Evolutionary conservation across 2,888 invertebrate genomes (phyloP).

Genomic region (Pseudeuparius sepicola): DNA sequence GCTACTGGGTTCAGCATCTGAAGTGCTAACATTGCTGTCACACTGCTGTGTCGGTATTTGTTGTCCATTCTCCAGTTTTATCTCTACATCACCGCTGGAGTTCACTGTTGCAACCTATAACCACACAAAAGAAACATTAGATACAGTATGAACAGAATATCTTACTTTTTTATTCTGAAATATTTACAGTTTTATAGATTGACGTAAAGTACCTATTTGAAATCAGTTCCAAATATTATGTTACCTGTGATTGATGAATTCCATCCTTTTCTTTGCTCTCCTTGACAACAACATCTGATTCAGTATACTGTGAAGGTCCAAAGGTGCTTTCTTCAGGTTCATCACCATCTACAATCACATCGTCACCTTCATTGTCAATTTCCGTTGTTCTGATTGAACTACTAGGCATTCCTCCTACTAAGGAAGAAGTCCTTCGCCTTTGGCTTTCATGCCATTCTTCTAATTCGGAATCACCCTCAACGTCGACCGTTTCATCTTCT

Average conservation of each 20-base stretch:
- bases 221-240: too few species aligned
- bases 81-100: constrained; percentile 38
- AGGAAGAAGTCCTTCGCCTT: constrained; percentile 31
- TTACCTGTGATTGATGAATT: constrained; percentile 32
- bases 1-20: constrained; percentile 40
- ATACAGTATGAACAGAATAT: too few species aligned
- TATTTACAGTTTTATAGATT: too few species aligned
- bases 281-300: constrained; percentile 35
- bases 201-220: too few species aligned
- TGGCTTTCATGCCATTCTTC: constrained; percentile 47
- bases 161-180: too few species aligned
- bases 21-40: constrained; percentile 41
- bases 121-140: too few species aligned
- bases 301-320: constrained; percentile 38
- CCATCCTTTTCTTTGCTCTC: constrained; percentile 31
- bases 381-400: constrained; percentile 34
- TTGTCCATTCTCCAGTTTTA: constrained; percentile 31
- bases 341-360: constrained; percentile 39
- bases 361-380: constrained; percentile 36
- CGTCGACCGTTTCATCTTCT: constrained; percentile 61
- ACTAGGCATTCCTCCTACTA: constrained; percentile 29
- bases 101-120: constrained; percentile 36
- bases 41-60: constrained; percentile 38
- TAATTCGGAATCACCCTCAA: constrained; percentile 48
- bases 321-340: constrained; percentile 36